A percentile compares a stretch with the other conserved stretches of the same genome.
Evolutionary conservation across 1,140 invertebrate species (phyloP).

Genomic region (Papilio helenus): DNA sequence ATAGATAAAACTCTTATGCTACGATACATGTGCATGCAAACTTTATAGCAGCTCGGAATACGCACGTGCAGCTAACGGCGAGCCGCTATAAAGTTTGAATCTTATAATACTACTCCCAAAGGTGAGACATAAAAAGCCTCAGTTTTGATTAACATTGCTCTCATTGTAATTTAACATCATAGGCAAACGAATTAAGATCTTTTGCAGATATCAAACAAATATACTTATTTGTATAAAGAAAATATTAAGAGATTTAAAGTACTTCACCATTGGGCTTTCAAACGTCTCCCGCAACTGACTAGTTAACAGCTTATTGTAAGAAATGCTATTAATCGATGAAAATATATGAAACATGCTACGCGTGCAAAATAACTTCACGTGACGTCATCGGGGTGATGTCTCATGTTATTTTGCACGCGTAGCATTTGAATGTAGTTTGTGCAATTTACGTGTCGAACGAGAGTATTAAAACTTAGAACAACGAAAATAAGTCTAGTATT

Average conservation of each 20-base stretch:
- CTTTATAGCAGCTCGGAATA: not conserved
- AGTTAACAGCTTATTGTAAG: slow-evolving; percentile 54
- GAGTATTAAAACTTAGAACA: slow-evolving; percentile 36
- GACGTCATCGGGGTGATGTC: not conserved
- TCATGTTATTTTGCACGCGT: slow-evolving; percentile 5
- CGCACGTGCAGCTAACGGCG: not conserved
- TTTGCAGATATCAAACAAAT: slow-evolving; percentile 45
- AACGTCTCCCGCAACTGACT: slow-evolving; percentile 69
- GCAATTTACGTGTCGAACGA: slow-evolving; percentile 46
- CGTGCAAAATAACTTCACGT: slow-evolving; percentile 8
- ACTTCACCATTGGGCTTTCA: slow-evolving; percentile 57
- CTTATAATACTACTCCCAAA: not conserved
- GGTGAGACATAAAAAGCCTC: not conserved
- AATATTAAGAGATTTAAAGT: slow-evolving; percentile 60
- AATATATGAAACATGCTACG: not conserved
- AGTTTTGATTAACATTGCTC: slow-evolving; percentile 36
- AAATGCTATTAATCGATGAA: slow-evolving; percentile 6
- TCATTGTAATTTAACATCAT: slow-evolving; percentile 29
- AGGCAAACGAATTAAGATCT: slow-evolving; percentile 33
- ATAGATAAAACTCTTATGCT: not conserved
- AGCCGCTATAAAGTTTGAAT: not conserved
- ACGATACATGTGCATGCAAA: not conserved
- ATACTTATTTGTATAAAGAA: slow-evolving; percentile 47
- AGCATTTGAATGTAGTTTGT: slow-evolving; percentile 42
- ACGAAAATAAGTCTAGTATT: not conserved